Base-by-base conservation (phyloP, 1,140 invertebrate species). In the Heterodera schachtii region DNA sequence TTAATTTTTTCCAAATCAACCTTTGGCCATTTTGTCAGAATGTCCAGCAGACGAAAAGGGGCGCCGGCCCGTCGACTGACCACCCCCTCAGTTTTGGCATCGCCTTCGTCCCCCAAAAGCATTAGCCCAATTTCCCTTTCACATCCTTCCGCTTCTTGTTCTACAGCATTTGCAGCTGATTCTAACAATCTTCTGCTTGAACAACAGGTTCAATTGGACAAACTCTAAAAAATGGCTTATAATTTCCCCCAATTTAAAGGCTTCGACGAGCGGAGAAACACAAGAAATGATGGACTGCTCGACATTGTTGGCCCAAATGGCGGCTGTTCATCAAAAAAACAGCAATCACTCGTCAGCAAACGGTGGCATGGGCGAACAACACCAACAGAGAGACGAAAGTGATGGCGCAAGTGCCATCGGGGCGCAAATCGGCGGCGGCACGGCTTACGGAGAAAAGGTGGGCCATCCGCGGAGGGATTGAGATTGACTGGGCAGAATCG, bases 1-100 rank as follows among this genome's bases (percentile, higher is more conserved):
- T 3, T 64, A 64, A 19, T 64, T 64, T 64, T 19, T 5, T 64
- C 19, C 13, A 13, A 64, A 19, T 19, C 13, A 64, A 64, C 8
- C 57, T 19, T 64, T 64, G 49, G 6, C 6, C 49, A 19, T 19
- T 19, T 64, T 64, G 57, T 13, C 57, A 64, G 57, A 64, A 64
- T 64, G 57, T 64, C 57, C 57, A 64, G 57, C 57, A 64, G 57
- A 64, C 57, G 57, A 64, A 64, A 64, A 64, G 57, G 57, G 57
- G 57, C 57, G 57, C 57, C 57, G 16, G 16, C 57, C 57, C 57
- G 57, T 64, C 57, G 57, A 64, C 57, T 64, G 57, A 64, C 57
- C 11, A 11, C 16, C 57, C 11, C 49, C 6, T 52, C 49, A 52
- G 57, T 19, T 5, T 64, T 64, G 19, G 57, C 57, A 16, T 64